Conservation (phyloP, 2,113 vertebrate species). For the Lophochroa leadbeateri region DNA sequence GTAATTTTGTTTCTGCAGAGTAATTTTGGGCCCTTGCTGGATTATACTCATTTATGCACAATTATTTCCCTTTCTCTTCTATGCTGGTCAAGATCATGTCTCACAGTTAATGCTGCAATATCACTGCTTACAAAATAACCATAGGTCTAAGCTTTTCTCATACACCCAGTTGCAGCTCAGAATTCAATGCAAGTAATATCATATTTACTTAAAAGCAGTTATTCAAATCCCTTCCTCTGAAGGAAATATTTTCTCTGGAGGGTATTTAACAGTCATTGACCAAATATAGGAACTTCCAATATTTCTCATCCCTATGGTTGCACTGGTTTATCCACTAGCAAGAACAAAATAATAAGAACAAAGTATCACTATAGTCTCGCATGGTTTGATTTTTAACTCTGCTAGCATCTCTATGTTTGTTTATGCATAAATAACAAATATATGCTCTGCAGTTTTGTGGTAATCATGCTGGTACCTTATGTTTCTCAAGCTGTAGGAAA, state of each 20-base stretch:
- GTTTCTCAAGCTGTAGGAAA: conserved; percentile 7
- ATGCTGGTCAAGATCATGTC: not conserved
- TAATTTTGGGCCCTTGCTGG: not conserved
- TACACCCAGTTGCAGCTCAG: not conserved
- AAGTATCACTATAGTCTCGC: no score
- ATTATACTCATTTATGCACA: not conserved
- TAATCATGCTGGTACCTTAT: not conserved
- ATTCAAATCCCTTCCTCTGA: not conserved
- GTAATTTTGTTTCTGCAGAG: not conserved
- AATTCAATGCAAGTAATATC: not conserved
- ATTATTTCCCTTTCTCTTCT: not conserved
- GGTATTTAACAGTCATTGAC: not conserved
- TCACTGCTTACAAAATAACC: not conserved
- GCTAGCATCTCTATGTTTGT: not conserved
- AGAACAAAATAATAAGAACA: no score
- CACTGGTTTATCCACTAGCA: no score
- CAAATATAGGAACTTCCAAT: not conserved
- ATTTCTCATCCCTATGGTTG: not conserved
- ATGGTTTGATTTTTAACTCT: not conserved
- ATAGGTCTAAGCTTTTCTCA: not conserved
- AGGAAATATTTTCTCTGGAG: not conserved
- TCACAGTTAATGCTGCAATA: not conserved
- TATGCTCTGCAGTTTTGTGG: not conserved
- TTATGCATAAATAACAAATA: conserved; percentile 11
- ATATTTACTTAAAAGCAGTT: not conserved